Base-by-base conservation (phyloP, 2,113 vertebrate genomes). In the Echinops telfairi region DNA sequence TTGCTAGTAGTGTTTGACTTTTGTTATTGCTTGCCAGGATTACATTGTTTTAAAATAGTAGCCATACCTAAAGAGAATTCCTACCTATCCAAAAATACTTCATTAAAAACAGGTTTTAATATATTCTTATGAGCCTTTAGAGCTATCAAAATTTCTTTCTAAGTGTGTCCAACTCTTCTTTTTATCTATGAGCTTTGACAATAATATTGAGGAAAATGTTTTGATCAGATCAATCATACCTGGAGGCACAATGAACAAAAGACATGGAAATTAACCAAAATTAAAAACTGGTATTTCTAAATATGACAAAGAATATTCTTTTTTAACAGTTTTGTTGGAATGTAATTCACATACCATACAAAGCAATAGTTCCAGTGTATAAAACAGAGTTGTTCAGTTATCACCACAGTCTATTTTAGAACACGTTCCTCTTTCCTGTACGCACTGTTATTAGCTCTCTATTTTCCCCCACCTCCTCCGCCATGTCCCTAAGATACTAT, bases 1-100 rank as follows among this genome's bases (percentile, higher is more conserved):
- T 96, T 96, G 73, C 17, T 86, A n/a, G 83, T 86, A 20, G 25
- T 83, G 27, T 17, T 31, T n/a, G 91, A 84, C 91, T 68, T 85
- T 70, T 66, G 53, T 31, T 36, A 89, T 89, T 95, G 33, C 43
- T 38, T 0, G 1, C 6, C 29, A 95, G 4, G 1, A 27, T 40
- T 77, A 20, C 86, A 5, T 25, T 73, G 70, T 81, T 73, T 16
- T 19, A 76, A 76, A 31, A 25, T 57, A 23, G 2, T 25, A n/a
- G 27, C 25, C 20, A 31, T 43, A 36, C 1, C 43, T 87, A 14
- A 40, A n/a, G 47, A 1, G 19, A 84, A 58, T 0, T 79, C 4
- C 92, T 62, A 6, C 23, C 23, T 90, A 43, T 11, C 11, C 16
- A 62, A 3, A 92, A 91, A 53, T 31, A 89, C 1, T 25, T 77